A percentile compares a stretch with the other conserved stretches of the same genome.
Conservation (phyloP, 1,140 invertebrate genomes). For the Solen grandis region DNA sequence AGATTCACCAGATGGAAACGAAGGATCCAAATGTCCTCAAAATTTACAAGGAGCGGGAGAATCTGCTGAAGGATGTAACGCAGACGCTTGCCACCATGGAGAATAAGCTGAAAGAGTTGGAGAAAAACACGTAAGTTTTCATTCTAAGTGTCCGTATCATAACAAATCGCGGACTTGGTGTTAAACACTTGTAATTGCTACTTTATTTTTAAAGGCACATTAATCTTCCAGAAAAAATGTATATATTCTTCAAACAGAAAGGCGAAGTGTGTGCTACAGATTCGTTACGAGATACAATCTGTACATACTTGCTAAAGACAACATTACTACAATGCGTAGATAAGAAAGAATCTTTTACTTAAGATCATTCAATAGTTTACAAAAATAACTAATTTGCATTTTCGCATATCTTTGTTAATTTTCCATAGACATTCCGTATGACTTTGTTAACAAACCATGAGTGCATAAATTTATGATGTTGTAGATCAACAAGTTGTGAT, state of each 20-base stretch:
- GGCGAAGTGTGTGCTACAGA: too few species aligned
- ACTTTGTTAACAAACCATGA: too few species aligned
- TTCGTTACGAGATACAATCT: too few species aligned
- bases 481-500: neutral
- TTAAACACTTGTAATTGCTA: too few species aligned
- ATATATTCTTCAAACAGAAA: too few species aligned
- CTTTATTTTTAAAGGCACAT: neutral
- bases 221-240: too few species aligned
- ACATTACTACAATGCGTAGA: neutral
- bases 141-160: too few species aligned
- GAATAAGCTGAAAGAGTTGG: slow-evolving; percentile 71
- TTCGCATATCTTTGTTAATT: too few species aligned
- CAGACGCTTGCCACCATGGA: slow-evolving; percentile 64
- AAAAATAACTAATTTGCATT: too few species aligned
- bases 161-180: neutral
- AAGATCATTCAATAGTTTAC: too few species aligned
- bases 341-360: too few species aligned
- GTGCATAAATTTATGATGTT: neutral
- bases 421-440: too few species aligned
- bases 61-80: slow-evolving; percentile 59
- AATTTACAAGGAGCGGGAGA: slow-evolving; percentile 57
- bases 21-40: slow-evolving; percentile 68
- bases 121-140: slow-evolving; percentile 78
- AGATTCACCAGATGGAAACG: slow-evolving; percentile 60
- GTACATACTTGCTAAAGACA: neutral